A percentile compares a stretch with the other conserved stretches of the same genome.
These are phyloP conservation scores for Semotilus atromaculatus DNA, from an alignment of 2,797 vertebrate species.

Conservation along the genomic window DNA sequence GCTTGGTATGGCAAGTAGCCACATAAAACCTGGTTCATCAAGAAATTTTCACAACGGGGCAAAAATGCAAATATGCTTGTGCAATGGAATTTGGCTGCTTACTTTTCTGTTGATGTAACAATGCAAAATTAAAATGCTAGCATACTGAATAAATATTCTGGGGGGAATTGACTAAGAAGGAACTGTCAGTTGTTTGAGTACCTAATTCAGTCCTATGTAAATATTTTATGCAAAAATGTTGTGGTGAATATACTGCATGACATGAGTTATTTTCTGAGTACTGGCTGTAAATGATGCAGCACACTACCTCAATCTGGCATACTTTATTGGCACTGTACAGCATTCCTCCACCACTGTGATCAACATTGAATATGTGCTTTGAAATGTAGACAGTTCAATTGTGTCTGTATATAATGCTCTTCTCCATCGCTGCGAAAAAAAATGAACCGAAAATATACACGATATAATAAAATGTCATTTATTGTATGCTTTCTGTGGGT, in stretches of 20 bases:
- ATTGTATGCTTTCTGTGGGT: not conserved
- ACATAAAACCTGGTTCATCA: not conserved
- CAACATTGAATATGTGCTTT: not conserved
- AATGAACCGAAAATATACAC: not conserved
- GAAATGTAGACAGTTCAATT: not conserved
- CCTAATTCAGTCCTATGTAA: not conserved
- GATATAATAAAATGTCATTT: not conserved
- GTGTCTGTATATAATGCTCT: not conserved
- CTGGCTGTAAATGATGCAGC: too few relatives aligned
- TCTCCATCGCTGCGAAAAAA: not conserved
- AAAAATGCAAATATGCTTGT: conserved; percentile 4
- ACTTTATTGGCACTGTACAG: not conserved
- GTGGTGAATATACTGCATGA: not conserved
- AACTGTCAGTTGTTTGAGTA: not conserved
- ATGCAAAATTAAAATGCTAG: not conserved
- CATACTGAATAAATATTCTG: not conserved
- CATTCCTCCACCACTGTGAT: not conserved
- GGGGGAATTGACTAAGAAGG: not conserved
- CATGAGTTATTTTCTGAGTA: not conserved
- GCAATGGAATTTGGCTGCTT: not conserved
- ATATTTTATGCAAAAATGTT: not conserved
- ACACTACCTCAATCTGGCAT: not conserved
- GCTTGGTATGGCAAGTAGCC: conserved; percentile 8
- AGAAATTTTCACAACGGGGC: not conserved
- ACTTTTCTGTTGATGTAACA: conserved; percentile 2